Evolutionary conservation across 1,140 invertebrate genomes (phyloP).

Genomic region (Drosophila kikkawai): DNA sequence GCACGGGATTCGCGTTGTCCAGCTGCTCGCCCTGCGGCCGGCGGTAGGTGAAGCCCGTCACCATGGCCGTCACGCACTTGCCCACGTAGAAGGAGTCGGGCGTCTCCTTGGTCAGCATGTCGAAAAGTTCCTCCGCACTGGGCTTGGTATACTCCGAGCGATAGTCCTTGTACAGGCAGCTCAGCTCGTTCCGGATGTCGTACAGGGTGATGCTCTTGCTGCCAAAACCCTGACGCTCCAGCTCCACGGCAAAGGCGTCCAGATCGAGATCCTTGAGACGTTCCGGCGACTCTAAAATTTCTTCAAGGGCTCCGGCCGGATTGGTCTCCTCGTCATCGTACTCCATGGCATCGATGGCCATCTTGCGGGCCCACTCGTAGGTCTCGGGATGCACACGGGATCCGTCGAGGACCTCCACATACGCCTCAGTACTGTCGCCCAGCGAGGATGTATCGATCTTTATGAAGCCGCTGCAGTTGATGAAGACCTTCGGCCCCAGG

Average conservation of each 20-base stretch:
- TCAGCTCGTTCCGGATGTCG: conserved; percentile 98
- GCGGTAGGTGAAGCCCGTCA: conserved; percentile 92
- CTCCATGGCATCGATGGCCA: conserved; percentile 99
- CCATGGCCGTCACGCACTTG: conserved; percentile 92
- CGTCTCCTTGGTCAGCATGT: conserved; percentile 98
- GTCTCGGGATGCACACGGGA: conserved; percentile 99
- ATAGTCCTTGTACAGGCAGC: conserved; percentile 97
- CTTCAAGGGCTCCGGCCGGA: conserved; percentile 97
- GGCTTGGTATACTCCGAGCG: conserved; percentile 92
- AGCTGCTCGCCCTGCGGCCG: conserved; percentile 97
- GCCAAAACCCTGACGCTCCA: conserved; percentile 97
- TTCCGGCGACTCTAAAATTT: conserved; percentile 98
- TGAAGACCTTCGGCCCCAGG: conserved; percentile 99
- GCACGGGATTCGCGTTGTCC: conserved; percentile 97
- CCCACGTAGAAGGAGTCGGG: conserved; percentile 98
- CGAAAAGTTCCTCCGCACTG: conserved; percentile 95
- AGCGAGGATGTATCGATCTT: conserved; percentile 98
- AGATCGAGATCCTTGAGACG: conserved; percentile 98
- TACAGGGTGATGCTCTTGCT: conserved; percentile 99
- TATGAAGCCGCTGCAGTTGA: conserved; percentile 99
- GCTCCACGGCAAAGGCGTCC: conserved; percentile 99
- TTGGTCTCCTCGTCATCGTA: conserved; percentile 98
- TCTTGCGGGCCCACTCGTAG: conserved; percentile 99
- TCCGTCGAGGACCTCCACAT: conserved; percentile 98
- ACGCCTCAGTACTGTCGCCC: conserved; percentile 96